Percentiles rank a stretch among this genome's conserved stretches.
phyloP scores from a whole-genome alignment of 2,113 vertebrate genomes.

The Pterocles gutturalis region DNA sequence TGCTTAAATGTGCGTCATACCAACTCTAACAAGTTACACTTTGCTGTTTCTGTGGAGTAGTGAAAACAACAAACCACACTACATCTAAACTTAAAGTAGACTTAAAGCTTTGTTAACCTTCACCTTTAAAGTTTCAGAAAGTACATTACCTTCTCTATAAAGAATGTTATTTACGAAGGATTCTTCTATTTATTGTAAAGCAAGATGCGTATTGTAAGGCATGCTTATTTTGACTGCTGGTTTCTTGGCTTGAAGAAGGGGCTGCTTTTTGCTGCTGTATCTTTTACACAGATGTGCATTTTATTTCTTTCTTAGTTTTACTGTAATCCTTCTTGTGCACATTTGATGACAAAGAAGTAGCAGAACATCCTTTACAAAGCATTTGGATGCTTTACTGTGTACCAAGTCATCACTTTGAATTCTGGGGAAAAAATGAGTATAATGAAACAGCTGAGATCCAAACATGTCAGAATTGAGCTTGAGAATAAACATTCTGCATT shows the following conservation, averaged over 20 bases:
- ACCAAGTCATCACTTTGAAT: not conserved
- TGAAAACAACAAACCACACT: not conserved
- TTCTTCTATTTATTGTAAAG: not conserved
- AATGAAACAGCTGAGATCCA: constrained; percentile 9
- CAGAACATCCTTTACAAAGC: not conserved
- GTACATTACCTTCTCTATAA: not conserved
- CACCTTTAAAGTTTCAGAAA: not conserved
- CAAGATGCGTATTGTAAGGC: not conserved
- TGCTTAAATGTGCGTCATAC: not conserved
- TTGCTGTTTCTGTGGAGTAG: not conserved
- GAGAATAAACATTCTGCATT: not conserved
- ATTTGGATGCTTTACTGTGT: not conserved
- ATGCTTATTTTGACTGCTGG: not conserved
- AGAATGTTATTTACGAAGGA: not conserved
- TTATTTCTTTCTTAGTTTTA: constrained; percentile 1
- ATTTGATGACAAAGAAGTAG: not conserved
- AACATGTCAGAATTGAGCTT: not conserved
- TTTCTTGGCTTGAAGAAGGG: not conserved
- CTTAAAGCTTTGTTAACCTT: not conserved
- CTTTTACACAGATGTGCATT: not conserved
- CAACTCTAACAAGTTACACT: not conserved
- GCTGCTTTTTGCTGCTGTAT: not conserved
- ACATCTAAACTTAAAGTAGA: not conserved
- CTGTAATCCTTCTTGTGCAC: not conserved
- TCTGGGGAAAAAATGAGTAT: not conserved